Conservation (phyloP, 2,888 invertebrate genomes). For the Lacanobia wlatinum region DNA sequence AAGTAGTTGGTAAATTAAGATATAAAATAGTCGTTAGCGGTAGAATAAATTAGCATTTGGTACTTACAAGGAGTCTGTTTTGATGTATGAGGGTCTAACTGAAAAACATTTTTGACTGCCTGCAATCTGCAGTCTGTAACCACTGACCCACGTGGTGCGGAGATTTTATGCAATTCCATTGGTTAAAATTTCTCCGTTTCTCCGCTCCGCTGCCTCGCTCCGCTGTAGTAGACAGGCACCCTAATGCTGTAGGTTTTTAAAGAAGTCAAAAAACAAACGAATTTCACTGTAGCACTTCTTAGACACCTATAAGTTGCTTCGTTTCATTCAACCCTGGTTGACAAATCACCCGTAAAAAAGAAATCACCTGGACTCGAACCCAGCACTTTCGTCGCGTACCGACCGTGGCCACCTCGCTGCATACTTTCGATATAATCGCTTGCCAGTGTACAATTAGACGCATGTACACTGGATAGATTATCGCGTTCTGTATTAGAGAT, state of each 20-base stretch:
- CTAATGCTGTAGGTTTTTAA: too few relatives aligned
- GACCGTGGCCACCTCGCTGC: slow-evolving; percentile 45
- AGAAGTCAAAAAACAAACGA: too few relatives aligned
- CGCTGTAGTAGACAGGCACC: too few relatives aligned
- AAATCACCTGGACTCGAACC: slow-evolving; percentile 36
- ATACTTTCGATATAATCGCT: slow-evolving; percentile 53
- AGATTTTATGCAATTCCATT: too few relatives aligned
- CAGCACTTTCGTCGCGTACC: slow-evolving; percentile 46
- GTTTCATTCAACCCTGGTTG: neutral
- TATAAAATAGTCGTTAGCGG: neutral
- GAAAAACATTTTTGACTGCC: too few relatives aligned
- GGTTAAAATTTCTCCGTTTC: too few relatives aligned
- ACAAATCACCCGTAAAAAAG: slow-evolving; percentile 37
- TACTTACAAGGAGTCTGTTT: neutral
- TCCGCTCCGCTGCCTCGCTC: too few relatives aligned
- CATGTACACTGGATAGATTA: slow-evolving; percentile 44
- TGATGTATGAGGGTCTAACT: too few relatives aligned
- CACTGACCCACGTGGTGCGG: too few relatives aligned
- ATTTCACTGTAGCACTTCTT: too few relatives aligned
- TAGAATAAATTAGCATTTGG: neutral
- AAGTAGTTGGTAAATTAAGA: neutral
- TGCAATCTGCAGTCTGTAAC: too few relatives aligned
- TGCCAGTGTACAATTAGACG: slow-evolving; percentile 39
- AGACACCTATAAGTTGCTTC: too few relatives aligned
- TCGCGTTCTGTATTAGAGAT: slow-evolving; percentile 25